Conservation (phyloP, 2,797 vertebrate genomes). For the Ctenosaura bakeri region DNA sequence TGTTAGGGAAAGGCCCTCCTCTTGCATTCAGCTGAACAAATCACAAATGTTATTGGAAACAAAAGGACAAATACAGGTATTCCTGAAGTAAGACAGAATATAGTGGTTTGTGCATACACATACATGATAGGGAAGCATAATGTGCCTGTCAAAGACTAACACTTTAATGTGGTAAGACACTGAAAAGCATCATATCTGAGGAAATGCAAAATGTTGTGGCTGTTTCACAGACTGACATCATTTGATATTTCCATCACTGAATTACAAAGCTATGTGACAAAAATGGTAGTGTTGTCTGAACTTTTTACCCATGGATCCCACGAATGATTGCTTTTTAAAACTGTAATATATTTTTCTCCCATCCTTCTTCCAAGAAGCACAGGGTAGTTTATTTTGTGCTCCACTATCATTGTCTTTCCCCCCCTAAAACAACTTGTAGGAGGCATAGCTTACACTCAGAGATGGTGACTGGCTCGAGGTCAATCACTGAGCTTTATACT, state of each 20-base stretch:
- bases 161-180: neutral
- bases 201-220: neutral
- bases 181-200: neutral
- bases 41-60: neutral
- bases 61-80: neutral
- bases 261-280: neutral
- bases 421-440: neutral
- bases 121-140: neutral
- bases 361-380: neutral
- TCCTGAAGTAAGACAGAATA: conserved; percentile 18
- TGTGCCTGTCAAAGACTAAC: neutral
- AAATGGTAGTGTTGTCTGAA: neutral
- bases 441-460: neutral
- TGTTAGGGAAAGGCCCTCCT: conserved; percentile 2
- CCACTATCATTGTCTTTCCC: too few species aligned
- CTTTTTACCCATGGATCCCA: neutral
- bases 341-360: neutral
- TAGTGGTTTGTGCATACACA: neutral
- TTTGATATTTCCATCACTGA: neutral
- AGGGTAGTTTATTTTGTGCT: neutral
- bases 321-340: neutral
- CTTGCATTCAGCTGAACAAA: neutral
- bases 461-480: neutral
- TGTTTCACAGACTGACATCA: conserved; percentile 1
- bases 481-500: neutral